Percentiles rank a stretch among this genome's conserved stretches.
Evolutionary conservation across 2,888 invertebrate genomes (phyloP).

Genomic region (Tupiocoris notatus): DNA sequence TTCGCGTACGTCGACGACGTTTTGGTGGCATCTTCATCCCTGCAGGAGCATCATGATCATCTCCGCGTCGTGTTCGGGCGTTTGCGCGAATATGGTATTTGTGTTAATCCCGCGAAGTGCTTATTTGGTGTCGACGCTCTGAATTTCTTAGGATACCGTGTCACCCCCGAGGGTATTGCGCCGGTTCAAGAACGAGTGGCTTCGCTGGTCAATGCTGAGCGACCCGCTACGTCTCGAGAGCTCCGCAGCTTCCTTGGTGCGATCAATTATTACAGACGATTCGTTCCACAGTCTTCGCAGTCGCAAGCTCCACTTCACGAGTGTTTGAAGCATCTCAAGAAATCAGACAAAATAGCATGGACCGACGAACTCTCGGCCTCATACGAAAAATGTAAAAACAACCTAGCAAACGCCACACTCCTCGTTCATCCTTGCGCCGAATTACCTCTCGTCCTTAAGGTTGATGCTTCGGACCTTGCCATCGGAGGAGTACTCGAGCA

Average conservation of each 20-base stretch:
- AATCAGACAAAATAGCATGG: too few relatives aligned
- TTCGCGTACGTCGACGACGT: too few relatives aligned
- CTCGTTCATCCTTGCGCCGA: slow-evolving; percentile 6
- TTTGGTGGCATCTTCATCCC: too few relatives aligned
- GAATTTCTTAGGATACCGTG: too few relatives aligned
- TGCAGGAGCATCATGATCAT: slow-evolving; percentile 45
- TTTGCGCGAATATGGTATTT: slow-evolving; percentile 47
- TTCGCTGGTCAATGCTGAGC: slow-evolving; percentile 22
- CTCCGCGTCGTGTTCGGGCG: slow-evolving; percentile 45
- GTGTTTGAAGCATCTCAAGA: too few relatives aligned
- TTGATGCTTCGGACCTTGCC: slow-evolving; percentile 11
- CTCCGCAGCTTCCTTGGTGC: slow-evolving; percentile 52
- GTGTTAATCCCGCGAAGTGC: too few relatives aligned
- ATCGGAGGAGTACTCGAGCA: slow-evolving; percentile 22
- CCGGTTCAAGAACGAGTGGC: slow-evolving; percentile 46
- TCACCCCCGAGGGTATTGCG: too few relatives aligned
- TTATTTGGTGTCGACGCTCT: too few relatives aligned
- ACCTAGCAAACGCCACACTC: slow-evolving; percentile 15
- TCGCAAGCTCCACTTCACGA: slow-evolving; percentile 45
- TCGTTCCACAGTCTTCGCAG: slow-evolving; percentile 52
- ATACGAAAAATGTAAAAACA: too few relatives aligned
- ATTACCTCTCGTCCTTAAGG: not conserved
- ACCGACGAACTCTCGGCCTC: too few relatives aligned
- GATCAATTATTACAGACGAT: slow-evolving; percentile 53
- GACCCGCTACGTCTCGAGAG: too few relatives aligned